Base-by-base conservation (phyloP, 2,113 vertebrate species). In the Phaethon lepturus region DNA sequence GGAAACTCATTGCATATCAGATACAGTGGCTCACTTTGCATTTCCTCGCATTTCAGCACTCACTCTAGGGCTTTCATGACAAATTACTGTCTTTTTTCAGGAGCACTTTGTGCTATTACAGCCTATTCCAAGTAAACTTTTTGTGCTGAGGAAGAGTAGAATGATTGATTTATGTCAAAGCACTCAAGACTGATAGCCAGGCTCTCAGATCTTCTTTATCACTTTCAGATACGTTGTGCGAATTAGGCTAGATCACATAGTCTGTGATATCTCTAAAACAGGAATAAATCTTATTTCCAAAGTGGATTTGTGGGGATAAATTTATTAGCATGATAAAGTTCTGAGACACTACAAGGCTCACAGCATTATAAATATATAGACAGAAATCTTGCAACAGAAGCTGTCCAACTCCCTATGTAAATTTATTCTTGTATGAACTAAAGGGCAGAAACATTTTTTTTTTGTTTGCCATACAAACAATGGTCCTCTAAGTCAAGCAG, bases 371-470 rank as follows among this genome's bases (percentile, higher is more conserved):
- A 59, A 56, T 58, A 80, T 8, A 18, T 68, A 20, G 17, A 82
- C 3, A 45, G 47, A 82, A 68, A 52, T 66, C 75, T 72, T 82
- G 8, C 20, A 69, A 17, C 11, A 68, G 56, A 91, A 67, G 17
- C 19, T 47, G 40, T 29, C 6, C 14, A 22, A 5, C 8, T 72
- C 11, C 5, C 4, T 16, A 26, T 10, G 14, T 67, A 69, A 84
- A 77, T 28, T 13, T 38, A 7, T 62, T 29, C 4, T 74, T 50
- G 2, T 17, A 9, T 26, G 19, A 83, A 83, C 14, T 31, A 31
- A 73, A 69, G 7, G 3, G 3, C 4, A 63, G 25, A 71, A 33
- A 10, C 0, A 0, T 17, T 8, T 40, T 56, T 17, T 56, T 76
- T 59, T n/a, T 40, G 2, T 49, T 82, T 49, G 8, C 20, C 18